These are phyloP conservation scores for Samia ricini DNA, from an alignment of 1,140 invertebrate species.

Conservation along the genomic window DNA sequence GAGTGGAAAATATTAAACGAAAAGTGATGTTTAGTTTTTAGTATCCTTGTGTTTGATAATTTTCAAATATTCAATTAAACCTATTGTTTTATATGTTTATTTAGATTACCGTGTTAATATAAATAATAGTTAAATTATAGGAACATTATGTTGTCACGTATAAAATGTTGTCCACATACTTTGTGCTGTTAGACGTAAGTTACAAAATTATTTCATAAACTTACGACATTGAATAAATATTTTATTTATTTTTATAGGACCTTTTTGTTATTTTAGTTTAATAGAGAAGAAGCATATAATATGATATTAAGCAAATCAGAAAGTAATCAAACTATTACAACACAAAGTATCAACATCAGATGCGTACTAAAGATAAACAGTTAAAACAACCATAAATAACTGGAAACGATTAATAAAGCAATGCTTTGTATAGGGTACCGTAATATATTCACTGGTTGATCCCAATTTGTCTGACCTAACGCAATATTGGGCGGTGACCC, in stretches of 20 bases:
- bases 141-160: no score
- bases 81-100: background rate
- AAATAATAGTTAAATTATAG: no score
- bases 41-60: background rate
- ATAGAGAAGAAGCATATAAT: no score
- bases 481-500: conserved; percentile 53
- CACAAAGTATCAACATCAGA: conserved; percentile 13
- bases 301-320: background rate
- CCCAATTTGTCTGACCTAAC: conserved; percentile 74
- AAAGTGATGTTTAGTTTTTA: background rate
- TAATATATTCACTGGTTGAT: conserved; percentile 74
- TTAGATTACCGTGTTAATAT: no score
- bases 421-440: conserved; percentile 53
- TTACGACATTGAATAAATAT: no score
- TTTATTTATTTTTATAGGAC: no score
- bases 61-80: background rate
- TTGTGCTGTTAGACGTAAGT: no score
- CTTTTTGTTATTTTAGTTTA: no score
- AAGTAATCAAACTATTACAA: conserved; percentile 2
- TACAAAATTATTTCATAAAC: no score
- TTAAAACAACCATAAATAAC: conserved; percentile 68
- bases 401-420: conserved; percentile 69
- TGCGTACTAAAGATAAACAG: conserved; percentile 45
- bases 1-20: conserved; percentile 40
- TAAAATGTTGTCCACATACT: no score